Conservation (phyloP, 2,113 vertebrate genomes). For the Siniperca knerii region DNA sequence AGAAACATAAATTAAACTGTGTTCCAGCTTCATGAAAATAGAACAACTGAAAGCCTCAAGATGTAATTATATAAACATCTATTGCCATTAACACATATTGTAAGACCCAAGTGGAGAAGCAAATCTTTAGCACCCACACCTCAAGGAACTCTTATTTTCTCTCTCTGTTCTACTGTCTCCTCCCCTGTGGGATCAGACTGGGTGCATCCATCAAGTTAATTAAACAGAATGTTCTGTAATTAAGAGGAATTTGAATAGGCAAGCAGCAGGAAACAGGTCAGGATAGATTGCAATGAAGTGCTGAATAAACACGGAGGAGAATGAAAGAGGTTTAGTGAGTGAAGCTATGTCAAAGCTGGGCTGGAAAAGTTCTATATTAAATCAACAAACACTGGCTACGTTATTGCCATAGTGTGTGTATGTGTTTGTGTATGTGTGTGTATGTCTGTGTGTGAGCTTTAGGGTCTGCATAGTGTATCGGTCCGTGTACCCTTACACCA, state of each 20-base stretch:
- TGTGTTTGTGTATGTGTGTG: conserved; percentile 13
- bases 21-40: too few relatives aligned
- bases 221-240: conserved; percentile 82
- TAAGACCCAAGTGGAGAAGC: conserved; percentile 18
- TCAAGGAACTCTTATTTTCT: conserved; percentile 52
- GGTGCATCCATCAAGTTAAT: conserved; percentile 81
- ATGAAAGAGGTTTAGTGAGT: conserved; percentile 68
- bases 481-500: too few relatives aligned
- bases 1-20: neutral
- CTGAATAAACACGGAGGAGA: conserved; percentile 77
- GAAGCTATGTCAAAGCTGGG: conserved; percentile 58
- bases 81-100: conserved; percentile 43
- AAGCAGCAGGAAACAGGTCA: conserved; percentile 76
- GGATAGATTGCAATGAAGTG: conserved; percentile 75
- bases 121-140: conserved; percentile 50
- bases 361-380: conserved; percentile 46
- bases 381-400: conserved; percentile 40
- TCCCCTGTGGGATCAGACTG: conserved; percentile 71
- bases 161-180: conserved; percentile 46
- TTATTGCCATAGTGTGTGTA: neutral
- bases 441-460: neutral
- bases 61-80: neutral
- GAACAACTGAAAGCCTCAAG: too few relatives aligned
- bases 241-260: conserved; percentile 81
- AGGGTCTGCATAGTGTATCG: neutral